A percentile compares a stretch with the other conserved stretches of the same genome.
Conservation (phyloP, 2,888 invertebrate genomes). For the Geophilus truncorum region DNA sequence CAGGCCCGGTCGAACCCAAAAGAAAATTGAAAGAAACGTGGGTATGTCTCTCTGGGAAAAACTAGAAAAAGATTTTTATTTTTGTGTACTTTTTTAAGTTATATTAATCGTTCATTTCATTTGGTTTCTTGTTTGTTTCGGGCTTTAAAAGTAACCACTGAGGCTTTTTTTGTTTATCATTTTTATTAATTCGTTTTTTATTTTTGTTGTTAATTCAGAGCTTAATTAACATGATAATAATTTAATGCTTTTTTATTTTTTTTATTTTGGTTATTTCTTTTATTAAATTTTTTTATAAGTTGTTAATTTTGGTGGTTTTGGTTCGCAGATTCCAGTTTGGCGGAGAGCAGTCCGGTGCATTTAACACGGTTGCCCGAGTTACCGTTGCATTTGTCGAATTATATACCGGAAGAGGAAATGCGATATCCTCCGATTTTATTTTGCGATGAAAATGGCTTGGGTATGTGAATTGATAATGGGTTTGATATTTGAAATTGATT, state of each 20-base stretch:
- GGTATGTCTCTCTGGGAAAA: constrained; percentile 20
- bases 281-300: too few species aligned
- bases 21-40: constrained; percentile 38
- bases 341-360: not conserved
- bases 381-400: not conserved
- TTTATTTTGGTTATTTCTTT: too few species aligned
- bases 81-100: too few species aligned
- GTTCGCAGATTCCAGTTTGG: not conserved
- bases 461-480: too few species aligned
- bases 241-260: too few species aligned
- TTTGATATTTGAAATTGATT: not conserved
- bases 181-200: too few species aligned
- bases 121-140: not conserved
- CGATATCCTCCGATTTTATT: not conserved
- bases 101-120: not conserved
- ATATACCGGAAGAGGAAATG: constrained; percentile 16
- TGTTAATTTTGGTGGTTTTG: too few species aligned
- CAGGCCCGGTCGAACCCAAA: constrained; percentile 38
- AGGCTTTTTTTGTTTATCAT: not conserved
- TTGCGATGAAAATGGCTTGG: not conserved
- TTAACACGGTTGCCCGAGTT: not conserved
- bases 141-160: not conserved
- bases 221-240: too few species aligned
- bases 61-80: not conserved
- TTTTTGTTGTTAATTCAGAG: too few species aligned